Base-by-base conservation (phyloP, 2,113 vertebrate genomes). In the Pycnonotus jocosus region DNA sequence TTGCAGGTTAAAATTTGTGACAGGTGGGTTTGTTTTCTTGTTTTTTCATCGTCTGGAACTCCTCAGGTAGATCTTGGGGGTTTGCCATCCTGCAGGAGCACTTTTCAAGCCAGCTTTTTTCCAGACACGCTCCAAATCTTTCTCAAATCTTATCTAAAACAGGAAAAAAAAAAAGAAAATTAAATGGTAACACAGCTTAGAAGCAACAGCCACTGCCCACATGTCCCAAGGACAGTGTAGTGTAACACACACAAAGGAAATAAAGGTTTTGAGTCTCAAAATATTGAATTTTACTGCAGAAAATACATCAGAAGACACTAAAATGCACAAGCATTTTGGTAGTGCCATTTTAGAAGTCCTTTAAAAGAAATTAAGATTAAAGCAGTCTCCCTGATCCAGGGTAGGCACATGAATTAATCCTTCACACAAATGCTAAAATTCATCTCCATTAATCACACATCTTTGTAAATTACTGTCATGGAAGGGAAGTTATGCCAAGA, bases 21-120 rank as follows among this genome's bases (percentile, higher is more conserved):
- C 76, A 81, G 51, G 78, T 66, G 47, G 6, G 12, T 44, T 18
- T 17, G 8, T 24, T 50, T 50, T 54, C n/a, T n/a, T n/a, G n/a
- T 54, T 37, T 21, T 42, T 87, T 90, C 91, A 93, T 84, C 60
- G 14, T 40, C 56, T 96, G 27, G 90, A 94, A 17, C 97, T 96
- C 81, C 95, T 98, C 90, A 99, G 38, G 94, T 97, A 99, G 92
- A 99, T 98, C 95, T 99, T 98, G 27, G 99, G 99, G 11, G 98
- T 76, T 15, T 94, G 97, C 99, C 99, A 99, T 38, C 98, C 99
- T 1, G 98, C 97, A 2, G 99, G 98, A 30, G 98, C 90, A 12
- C 93, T 97, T 96, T 97, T 99, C 94, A 99, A 97, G 58, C 99
- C 99, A 4, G 99, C 99, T 93, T 95, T 97, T 87, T 24, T 98